Conservation (phyloP, 2,797 vertebrate species). For the Pelobates cultripes region DNA sequence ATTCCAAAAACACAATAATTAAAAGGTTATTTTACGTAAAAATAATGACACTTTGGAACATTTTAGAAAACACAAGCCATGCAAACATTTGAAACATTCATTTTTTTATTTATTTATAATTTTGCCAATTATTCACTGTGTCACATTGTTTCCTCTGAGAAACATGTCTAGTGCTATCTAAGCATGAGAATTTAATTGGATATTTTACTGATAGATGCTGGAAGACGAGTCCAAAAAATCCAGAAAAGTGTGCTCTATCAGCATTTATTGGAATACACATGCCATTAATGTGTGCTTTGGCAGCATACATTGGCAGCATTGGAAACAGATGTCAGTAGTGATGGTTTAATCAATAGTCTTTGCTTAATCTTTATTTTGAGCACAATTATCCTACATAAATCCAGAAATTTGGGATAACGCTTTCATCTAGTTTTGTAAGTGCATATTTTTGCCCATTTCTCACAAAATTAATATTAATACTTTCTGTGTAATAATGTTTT, state of each 20-base stretch:
- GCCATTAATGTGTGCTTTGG: conserved; percentile 45
- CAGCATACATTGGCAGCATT: neutral
- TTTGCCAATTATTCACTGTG: conserved; percentile 23
- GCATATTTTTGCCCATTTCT: too few relatives aligned
- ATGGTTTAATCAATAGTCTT: conserved; percentile 51
- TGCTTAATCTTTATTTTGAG: conserved; percentile 17
- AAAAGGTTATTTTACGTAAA: neutral
- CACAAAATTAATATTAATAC: too few relatives aligned
- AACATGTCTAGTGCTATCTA: neutral
- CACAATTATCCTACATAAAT: conserved; percentile 7
- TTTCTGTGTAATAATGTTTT: too few relatives aligned
- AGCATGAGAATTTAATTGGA: conserved; percentile 33
- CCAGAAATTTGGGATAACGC: conserved; percentile 3
- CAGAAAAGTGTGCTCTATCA: conserved; percentile 45
- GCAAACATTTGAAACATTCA: conserved; percentile 1
- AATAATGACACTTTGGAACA: neutral
- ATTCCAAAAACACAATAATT: neutral
- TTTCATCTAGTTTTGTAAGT: neutral
- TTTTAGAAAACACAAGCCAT: neutral
- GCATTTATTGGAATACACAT: conserved; percentile 58
- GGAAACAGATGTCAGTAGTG: conserved; percentile 7
- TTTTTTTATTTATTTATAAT: conserved; percentile 29
- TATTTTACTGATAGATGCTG: conserved; percentile 42
- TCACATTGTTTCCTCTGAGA: conserved; percentile 19
- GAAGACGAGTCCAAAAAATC: conserved; percentile 30